Percentiles rank a stretch among this genome's conserved stretches.
phyloP scores from a whole-genome alignment of 2,888 invertebrate genomes.

The Heliconius charithonia region DNA sequence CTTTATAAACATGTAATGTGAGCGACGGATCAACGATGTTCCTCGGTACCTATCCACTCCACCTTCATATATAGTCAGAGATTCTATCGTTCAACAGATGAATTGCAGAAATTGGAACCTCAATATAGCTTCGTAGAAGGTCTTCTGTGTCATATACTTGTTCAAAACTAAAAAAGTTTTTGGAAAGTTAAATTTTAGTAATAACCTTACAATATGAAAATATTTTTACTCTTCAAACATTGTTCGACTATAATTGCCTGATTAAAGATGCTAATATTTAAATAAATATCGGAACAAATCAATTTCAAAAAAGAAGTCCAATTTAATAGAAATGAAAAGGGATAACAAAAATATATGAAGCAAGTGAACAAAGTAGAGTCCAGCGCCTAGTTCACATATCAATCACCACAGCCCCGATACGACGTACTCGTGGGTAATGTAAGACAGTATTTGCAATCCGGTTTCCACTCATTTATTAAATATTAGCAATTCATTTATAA shows the following conservation, averaged over 20 bases:
- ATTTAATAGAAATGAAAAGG: neutral
- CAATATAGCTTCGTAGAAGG: too few species aligned
- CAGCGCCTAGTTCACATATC: neutral
- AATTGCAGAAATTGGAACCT: too few species aligned
- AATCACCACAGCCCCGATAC: neutral
- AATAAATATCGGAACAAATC: neutral
- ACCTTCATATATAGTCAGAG: too few species aligned
- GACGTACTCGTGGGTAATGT: neutral
- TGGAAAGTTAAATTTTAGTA: neutral
- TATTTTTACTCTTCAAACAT: neutral
- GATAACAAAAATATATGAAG: neutral
- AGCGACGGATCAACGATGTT: neutral
- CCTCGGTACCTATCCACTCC: neutral
- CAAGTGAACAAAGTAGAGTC: neutral
- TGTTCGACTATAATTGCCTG: neutral
- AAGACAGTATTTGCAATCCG: conserved; percentile 15
- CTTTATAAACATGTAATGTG: neutral
- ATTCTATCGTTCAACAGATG: too few species aligned
- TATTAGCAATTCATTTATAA: conserved; percentile 28
- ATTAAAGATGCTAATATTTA: neutral
- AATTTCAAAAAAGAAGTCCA: neutral
- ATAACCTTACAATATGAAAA: neutral
- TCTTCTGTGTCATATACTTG: too few species aligned
- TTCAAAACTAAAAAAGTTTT: neutral
- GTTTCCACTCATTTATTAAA: conserved; percentile 26